Conservation (phyloP, 2,888 invertebrate genomes). For the Diarsia dahlii region DNA sequence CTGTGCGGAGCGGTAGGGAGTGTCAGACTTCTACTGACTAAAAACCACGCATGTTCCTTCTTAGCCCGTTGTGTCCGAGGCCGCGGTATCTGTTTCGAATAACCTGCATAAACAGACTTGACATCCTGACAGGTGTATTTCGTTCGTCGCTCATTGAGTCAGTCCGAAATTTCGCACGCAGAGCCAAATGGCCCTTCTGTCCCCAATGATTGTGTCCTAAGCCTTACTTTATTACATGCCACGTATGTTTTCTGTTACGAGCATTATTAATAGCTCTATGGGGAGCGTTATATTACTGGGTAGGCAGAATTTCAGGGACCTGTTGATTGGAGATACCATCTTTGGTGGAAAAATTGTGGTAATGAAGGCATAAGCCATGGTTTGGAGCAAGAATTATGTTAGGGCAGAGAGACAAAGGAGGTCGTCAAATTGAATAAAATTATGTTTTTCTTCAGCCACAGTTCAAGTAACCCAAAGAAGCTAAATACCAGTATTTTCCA, state of each 20-base stretch:
- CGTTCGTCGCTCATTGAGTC: not conserved
- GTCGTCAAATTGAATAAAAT: not conserved
- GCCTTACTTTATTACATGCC: conserved; percentile 58
- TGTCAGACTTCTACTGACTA: no score
- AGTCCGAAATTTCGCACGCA: not conserved
- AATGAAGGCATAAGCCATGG: conserved; percentile 13
- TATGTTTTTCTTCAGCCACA: not conserved
- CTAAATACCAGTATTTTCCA: not conserved
- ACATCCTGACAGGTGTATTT: not conserved
- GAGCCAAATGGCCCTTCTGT: conserved; percentile 44
- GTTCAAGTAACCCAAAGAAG: not conserved
- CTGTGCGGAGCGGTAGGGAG: no score
- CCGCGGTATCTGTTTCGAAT: no score
- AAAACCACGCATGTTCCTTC: no score
- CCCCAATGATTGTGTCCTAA: conserved; percentile 15
- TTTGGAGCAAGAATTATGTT: not conserved
- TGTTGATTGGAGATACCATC: conserved; percentile 52
- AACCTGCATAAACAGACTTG: no score
- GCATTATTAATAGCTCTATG: conserved; percentile 59
- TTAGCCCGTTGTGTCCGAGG: no score
- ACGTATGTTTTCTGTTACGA: conserved; percentile 64
- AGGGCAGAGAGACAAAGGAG: not conserved
- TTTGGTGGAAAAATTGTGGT: conserved; percentile 30
- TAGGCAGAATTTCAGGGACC: conserved; percentile 58
- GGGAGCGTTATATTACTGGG: conserved; percentile 57